Conservation (phyloP, 2,888 invertebrate genomes). For the Galerucella calmariensis region DNA sequence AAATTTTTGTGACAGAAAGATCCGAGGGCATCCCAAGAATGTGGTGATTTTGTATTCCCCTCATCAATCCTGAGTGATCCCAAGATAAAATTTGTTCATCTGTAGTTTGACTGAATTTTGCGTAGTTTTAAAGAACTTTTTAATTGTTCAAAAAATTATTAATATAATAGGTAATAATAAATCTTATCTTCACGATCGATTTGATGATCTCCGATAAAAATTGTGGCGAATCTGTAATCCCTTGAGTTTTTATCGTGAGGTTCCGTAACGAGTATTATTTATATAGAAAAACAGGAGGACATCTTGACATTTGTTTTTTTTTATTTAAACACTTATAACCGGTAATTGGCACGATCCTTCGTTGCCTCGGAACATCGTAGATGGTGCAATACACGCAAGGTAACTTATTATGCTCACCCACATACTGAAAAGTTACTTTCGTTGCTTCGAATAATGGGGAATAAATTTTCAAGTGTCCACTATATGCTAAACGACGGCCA, state of each 20-base stretch:
- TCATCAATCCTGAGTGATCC: too few species aligned
- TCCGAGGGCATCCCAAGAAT: too few species aligned
- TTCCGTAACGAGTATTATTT: conserved; percentile 21
- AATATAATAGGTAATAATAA: too few species aligned
- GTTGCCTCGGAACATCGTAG: conserved; percentile 11
- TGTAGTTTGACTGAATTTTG: too few species aligned
- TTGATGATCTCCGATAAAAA: background rate
- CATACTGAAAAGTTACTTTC: conserved; percentile 33
- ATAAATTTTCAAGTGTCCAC: conserved; percentile 38
- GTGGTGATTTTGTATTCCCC: too few species aligned
- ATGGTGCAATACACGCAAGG: conserved; percentile 53
- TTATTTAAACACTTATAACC: conserved; percentile 58
- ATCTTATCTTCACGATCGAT: background rate
- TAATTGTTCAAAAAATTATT: too few species aligned
- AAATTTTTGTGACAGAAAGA: too few species aligned
- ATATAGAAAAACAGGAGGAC: conserved; percentile 32
- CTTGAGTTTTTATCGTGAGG: conserved; percentile 12
- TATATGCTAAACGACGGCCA: conserved; percentile 28
- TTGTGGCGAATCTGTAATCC: background rate
- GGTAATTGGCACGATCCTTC: conserved; percentile 60
- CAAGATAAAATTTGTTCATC: too few species aligned
- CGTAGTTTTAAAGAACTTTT: too few species aligned
- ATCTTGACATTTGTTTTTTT: conserved; percentile 48
- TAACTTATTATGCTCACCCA: conserved; percentile 47
- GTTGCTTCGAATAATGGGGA: conserved; percentile 37